These are phyloP conservation scores for Drosophila insularis DNA, from an alignment of 1,140 invertebrate genomes.

Conservation along the genomic window DNA sequence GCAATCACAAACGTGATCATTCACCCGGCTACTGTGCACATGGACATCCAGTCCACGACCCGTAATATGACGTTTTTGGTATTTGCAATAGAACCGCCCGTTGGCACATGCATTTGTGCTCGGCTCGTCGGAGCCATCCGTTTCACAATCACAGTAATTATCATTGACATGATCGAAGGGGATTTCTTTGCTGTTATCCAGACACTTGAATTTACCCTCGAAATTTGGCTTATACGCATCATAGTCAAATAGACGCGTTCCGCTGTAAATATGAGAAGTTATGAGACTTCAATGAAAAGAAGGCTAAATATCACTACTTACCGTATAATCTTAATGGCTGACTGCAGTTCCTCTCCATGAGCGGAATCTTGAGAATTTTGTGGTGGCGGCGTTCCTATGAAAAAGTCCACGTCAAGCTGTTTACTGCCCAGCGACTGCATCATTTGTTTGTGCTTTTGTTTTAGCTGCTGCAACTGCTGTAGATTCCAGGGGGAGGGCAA, in stretches of 20 bases:
- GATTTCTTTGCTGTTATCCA: conserved; percentile 73
- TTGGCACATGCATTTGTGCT: conserved; percentile 93
- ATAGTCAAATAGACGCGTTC: conserved; percentile 78
- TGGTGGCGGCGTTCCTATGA: conserved; percentile 24
- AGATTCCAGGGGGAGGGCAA: conserved; percentile 66
- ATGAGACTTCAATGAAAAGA: too few species aligned
- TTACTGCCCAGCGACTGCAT: conserved; percentile 67
- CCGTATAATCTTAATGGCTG: conserved; percentile 73
- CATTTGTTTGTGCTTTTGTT: conserved; percentile 69
- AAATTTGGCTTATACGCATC: conserved; percentile 78
- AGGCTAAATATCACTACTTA: conserved; percentile 12
- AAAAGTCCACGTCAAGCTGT: conserved; percentile 62
- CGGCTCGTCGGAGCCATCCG: conserved; percentile 94
- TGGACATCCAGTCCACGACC: conserved; percentile 73
- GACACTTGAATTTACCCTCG: conserved; percentile 71
- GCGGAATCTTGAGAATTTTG: conserved; percentile 18
- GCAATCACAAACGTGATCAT: conserved; percentile 97
- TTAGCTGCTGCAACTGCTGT: conserved; percentile 71
- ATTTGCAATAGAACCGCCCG: conserved; percentile 88
- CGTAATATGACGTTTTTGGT: conserved; percentile 83
- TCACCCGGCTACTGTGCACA: conserved; percentile 87
- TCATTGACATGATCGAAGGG: conserved; percentile 90
- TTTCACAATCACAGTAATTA: conserved; percentile 95
- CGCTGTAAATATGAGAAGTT: conserved; percentile 37
- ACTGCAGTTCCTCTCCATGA: conserved; percentile 22